A percentile compares a stretch with the other conserved stretches of the same genome.
Conservation (phyloP, 2,113 vertebrate genomes). For the Rhinichthys klamathensis region DNA sequence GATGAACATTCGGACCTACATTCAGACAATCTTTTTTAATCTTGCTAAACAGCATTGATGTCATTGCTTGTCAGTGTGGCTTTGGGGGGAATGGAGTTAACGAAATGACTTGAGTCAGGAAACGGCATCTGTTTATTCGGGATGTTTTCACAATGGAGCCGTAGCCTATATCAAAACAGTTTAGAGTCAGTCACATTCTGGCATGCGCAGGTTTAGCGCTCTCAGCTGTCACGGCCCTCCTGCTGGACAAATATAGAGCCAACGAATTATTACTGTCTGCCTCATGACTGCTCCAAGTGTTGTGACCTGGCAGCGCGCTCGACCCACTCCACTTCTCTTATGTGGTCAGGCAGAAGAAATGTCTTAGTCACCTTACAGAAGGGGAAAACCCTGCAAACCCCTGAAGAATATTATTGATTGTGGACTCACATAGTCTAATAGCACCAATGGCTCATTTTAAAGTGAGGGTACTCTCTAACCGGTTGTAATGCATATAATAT, state of each 20-base stretch:
- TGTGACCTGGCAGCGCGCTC: slow-evolving; percentile 29
- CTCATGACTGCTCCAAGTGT: slow-evolving; percentile 27
- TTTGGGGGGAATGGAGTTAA: slow-evolving; percentile 10
- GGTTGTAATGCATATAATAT: not conserved
- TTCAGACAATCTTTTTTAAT: not conserved
- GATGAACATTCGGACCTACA: not conserved
- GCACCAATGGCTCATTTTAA: slow-evolving; percentile 15
- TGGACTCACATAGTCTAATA: not conserved
- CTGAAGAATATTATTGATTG: slow-evolving; percentile 45
- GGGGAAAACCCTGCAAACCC: slow-evolving; percentile 25
- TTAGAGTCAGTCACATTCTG: slow-evolving; percentile 31
- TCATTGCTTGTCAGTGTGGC: not conserved
- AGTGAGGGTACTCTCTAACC: not conserved
- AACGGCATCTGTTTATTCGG: slow-evolving; percentile 25
- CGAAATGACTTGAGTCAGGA: not conserved
- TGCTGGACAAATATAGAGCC: slow-evolving; percentile 41
- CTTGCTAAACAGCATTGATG: not conserved
- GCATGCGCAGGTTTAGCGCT: slow-evolving; percentile 1
- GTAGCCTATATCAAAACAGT: not conserved
- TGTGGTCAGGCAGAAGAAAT: slow-evolving; percentile 52
- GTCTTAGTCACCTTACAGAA: slow-evolving; percentile 36
- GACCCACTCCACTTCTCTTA: slow-evolving; percentile 47
- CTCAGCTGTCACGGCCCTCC: slow-evolving; percentile 33
- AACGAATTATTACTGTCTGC: not conserved
- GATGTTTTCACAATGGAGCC: slow-evolving; percentile 10